A percentile compares a stretch with the other conserved stretches of the same genome.
Evolutionary conservation across 2,888 invertebrate genomes (phyloP).

Genomic region (Rotaria macrura): DNA sequence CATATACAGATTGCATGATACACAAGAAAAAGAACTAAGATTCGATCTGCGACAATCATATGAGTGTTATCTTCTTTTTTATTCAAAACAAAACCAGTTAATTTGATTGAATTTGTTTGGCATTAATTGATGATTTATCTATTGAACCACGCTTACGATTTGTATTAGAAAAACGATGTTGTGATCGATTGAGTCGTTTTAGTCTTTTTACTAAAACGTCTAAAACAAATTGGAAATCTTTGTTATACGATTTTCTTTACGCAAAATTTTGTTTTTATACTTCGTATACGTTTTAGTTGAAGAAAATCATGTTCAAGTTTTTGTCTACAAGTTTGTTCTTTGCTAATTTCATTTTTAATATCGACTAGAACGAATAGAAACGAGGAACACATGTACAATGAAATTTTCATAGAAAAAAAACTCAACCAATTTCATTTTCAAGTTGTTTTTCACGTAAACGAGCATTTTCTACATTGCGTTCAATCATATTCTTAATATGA

Average conservation of each 20-base stretch:
- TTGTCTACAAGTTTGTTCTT: neutral
- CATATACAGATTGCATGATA: too few species aligned
- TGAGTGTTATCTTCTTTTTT: too few species aligned
- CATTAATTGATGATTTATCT: too few species aligned
- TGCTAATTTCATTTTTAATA: neutral
- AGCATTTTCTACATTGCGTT: neutral
- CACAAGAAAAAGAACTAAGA: too few species aligned
- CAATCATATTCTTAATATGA: neutral
- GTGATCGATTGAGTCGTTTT: neutral
- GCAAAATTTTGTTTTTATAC: neutral
- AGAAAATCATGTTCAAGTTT: neutral
- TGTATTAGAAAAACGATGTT: too few species aligned
- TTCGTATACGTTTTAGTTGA: neutral
- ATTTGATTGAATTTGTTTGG: too few species aligned
- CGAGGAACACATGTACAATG: too few species aligned
- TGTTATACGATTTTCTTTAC: too few species aligned
- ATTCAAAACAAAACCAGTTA: too few species aligned
- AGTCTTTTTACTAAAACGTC: neutral
- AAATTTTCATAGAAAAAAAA: too few species aligned
- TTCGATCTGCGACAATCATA: too few species aligned
- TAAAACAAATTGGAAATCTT: neutral
- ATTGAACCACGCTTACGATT: too few species aligned
- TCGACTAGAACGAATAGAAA: neutral
- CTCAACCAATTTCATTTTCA: neutral
- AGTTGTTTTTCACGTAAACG: neutral